These are phyloP conservation scores for Thunnus albacares DNA, from an alignment of 2,797 vertebrate genomes.

Conservation along the genomic window DNA sequence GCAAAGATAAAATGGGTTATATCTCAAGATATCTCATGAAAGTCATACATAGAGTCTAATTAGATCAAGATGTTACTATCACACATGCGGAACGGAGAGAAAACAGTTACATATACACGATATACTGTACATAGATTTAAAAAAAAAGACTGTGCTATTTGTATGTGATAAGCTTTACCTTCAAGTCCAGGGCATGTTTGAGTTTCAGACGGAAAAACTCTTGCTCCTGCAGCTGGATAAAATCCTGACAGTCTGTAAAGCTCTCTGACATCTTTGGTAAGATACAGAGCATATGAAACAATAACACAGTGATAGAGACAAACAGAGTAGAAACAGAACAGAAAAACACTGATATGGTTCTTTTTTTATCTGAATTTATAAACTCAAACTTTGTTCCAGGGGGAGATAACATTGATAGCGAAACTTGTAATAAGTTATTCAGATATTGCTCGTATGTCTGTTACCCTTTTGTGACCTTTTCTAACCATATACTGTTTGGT, in stretches of 20 bases:
- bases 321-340: not conserved
- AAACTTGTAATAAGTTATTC: too few relatives aligned
- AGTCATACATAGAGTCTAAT: not conserved
- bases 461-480: not conserved
- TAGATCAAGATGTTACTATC: not conserved
- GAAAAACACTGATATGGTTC: not conserved
- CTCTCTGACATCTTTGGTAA: constrained; percentile 87
- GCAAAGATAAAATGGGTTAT: constrained; percentile 26
- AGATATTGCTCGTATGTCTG: not conserved
- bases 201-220: constrained; percentile 88
- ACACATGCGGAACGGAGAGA: constrained; percentile 4
- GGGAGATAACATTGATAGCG: not conserved
- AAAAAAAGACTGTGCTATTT: not conserved
- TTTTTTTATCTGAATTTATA: not conserved
- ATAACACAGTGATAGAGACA: constrained; percentile 2
- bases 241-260: constrained; percentile 90
- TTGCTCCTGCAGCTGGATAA: constrained; percentile 91
- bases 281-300: constrained; percentile 16
- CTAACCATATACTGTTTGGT: not conserved
- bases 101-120: not conserved
- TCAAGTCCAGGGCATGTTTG: constrained; percentile 88
- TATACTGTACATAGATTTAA: too few relatives aligned
- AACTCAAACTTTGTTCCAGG: constrained; percentile 4
- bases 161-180: constrained; percentile 76
- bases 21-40: not conserved